Conservation (phyloP, 2,113 vertebrate genomes). For the Clarias magur region DNA sequence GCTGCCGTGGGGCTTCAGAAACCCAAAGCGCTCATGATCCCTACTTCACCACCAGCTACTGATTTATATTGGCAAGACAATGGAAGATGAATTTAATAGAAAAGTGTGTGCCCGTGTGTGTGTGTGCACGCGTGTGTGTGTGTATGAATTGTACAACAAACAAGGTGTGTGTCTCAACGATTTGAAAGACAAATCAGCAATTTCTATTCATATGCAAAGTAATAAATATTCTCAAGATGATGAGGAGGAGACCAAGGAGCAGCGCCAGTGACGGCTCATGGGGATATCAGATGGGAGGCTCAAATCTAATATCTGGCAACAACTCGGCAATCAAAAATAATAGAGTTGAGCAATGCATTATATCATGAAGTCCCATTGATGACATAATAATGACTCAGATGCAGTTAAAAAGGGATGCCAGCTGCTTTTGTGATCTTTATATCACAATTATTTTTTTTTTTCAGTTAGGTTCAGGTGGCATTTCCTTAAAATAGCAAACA, state of each 20-base stretch:
- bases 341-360: neutral
- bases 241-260: neutral
- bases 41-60: neutral
- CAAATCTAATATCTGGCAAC: neutral
- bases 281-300: neutral
- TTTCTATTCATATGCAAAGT: neutral
- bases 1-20: conserved; percentile 4
- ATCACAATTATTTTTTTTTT: neutral
- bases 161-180: neutral
- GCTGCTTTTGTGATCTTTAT: neutral
- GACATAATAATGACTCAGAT: neutral
- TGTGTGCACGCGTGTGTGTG: conserved; percentile 11
- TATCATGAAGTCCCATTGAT: neutral
- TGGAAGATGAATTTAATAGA: conserved; percentile 14
- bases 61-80: conserved; percentile 39
- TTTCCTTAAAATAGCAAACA: neutral
- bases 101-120: neutral
- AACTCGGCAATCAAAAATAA: neutral
- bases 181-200: neutral
- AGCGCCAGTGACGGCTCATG: neutral
- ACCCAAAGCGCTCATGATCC: conserved; percentile 31
- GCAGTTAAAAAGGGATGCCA: neutral
- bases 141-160: neutral
- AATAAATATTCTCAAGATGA: neutral
- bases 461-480: neutral